Conservation (phyloP, 2,113 vertebrate species). For the Chelonoidis abingdonii region DNA sequence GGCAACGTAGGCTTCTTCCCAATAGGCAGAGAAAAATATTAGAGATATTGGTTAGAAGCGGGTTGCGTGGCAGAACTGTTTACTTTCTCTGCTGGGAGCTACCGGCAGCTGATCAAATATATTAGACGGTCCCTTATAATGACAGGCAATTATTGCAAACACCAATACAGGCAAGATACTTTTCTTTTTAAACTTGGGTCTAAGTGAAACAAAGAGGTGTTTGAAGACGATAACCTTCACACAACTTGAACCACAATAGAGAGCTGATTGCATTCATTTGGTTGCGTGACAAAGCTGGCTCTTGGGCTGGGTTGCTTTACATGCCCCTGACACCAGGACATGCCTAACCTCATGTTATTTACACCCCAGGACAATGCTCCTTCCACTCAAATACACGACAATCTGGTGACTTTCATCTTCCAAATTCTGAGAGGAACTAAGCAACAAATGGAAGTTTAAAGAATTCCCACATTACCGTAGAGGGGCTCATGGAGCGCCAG, state of each 20-base stretch:
- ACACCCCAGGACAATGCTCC: background rate
- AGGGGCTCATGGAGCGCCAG: background rate
- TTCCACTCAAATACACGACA: background rate
- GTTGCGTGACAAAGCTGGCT: background rate
- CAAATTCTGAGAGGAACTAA: background rate
- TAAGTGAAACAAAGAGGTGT: background rate
- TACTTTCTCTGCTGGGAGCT: background rate
- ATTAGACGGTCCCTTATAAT: background rate
- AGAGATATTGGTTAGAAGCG: fast-evolving
- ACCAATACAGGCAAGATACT: background rate
- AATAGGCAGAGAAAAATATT: fast-evolving
- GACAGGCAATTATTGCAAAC: fast-evolving
- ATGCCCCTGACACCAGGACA: background rate
- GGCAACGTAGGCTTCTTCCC: background rate
- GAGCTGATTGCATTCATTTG: background rate
- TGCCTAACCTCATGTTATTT: background rate
- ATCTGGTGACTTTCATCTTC: background rate
- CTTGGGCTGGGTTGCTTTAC: background rate
- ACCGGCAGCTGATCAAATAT: slow-evolving; percentile 58
- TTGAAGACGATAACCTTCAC: background rate
- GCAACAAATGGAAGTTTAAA: background rate
- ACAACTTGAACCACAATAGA: background rate
- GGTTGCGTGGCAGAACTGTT: background rate
- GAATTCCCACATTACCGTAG: background rate
- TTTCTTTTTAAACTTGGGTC: background rate